These are phyloP conservation scores for Mythimna vitellina DNA, from an alignment of 2,888 invertebrate species.

Conservation along the genomic window DNA sequence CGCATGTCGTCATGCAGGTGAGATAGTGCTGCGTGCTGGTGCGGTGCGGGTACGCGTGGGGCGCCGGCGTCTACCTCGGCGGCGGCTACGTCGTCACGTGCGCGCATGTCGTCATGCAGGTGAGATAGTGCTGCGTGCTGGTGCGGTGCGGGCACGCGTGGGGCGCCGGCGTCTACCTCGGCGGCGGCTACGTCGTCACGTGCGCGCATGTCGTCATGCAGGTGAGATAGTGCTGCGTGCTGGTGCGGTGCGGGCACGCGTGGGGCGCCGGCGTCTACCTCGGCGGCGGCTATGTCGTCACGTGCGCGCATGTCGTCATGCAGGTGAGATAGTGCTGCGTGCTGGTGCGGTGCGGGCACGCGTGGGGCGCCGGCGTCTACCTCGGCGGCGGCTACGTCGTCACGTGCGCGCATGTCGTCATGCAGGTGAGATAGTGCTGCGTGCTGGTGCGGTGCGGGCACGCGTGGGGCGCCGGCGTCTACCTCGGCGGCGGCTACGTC, in stretches of 20 bases:
- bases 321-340: slow-evolving; percentile 87
- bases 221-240: slow-evolving; percentile 85
- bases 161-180: slow-evolving; percentile 91
- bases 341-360: slow-evolving; percentile 89
- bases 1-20: too few species aligned
- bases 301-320: slow-evolving; percentile 91
- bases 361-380: slow-evolving; percentile 91
- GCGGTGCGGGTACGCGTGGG: slow-evolving; percentile 91
- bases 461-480: slow-evolving; percentile 91
- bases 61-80: slow-evolving; percentile 90
- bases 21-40: slow-evolving; percentile 86
- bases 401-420: slow-evolving; percentile 92
- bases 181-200: slow-evolving; percentile 90
- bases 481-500: slow-evolving; percentile 89
- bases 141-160: slow-evolving; percentile 91
- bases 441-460: slow-evolving; percentile 90
- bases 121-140: slow-evolving; percentile 85
- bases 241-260: slow-evolving; percentile 90
- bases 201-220: slow-evolving; percentile 91
- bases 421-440: slow-evolving; percentile 85
- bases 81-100: slow-evolving; percentile 91
- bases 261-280: slow-evolving; percentile 92
- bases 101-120: slow-evolving; percentile 91
- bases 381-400: slow-evolving; percentile 90
- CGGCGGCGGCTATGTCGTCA: slow-evolving; percentile 90